Percentiles rank a stretch among this genome's conserved stretches.
phyloP scores from a whole-genome alignment of 2,113 vertebrate genomes.

The Ranitomeya variabilis region DNA sequence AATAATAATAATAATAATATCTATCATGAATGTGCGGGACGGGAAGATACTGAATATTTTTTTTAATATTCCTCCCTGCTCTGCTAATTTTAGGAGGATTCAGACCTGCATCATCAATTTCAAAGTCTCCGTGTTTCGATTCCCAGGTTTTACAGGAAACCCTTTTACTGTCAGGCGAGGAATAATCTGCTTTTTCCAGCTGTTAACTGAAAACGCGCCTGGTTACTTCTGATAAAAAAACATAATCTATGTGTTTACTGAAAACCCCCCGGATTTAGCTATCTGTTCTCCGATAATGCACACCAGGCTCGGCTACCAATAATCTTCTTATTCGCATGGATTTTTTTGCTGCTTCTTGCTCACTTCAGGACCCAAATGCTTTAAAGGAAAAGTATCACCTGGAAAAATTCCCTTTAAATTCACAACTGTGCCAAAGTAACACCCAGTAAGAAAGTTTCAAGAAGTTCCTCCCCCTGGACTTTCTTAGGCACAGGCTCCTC shows the following conservation, averaged over 20 bases:
- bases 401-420: not conserved
- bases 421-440: not conserved
- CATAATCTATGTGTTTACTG: slow-evolving; percentile 15
- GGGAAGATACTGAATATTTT: not conserved
- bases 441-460: not conserved
- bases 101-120: not conserved
- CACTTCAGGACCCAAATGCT: too few relatives aligned
- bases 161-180: not conserved
- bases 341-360: not conserved
- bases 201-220: not conserved
- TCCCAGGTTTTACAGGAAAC: slow-evolving; percentile 1
- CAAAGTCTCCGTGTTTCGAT: not conserved
- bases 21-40: not conserved
- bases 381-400: not conserved
- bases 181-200: slow-evolving; percentile 16
- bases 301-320: not conserved
- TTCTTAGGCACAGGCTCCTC: not conserved
- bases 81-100: not conserved
- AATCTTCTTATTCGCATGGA: not conserved
- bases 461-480: not conserved
- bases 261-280: not conserved
- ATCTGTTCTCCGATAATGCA: slow-evolving; percentile 8
- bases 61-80: not conserved
- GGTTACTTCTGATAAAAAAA: slow-evolving; percentile 35
- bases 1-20: too few relatives aligned